A percentile compares a stretch with the other conserved stretches of the same genome.
Evolutionary conservation across 2,888 invertebrate species (phyloP).

Genomic region (Cryptophagus acutangulus): DNA sequence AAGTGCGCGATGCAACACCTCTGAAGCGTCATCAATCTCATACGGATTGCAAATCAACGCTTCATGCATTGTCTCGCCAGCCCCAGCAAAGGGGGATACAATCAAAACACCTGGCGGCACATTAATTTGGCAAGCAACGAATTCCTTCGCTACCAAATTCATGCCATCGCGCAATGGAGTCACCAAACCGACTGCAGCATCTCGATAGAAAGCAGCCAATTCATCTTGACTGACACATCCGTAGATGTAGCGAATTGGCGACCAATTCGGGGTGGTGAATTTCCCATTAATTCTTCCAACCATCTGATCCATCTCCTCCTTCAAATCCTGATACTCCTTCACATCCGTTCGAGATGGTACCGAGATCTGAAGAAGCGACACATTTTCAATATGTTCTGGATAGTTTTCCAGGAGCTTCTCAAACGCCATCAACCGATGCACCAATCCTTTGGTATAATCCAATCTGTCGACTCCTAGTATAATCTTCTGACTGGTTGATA

Average conservation of each 20-base stretch:
- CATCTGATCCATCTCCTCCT: constrained; percentile 85
- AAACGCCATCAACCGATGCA: constrained; percentile 77
- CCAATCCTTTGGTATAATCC: constrained; percentile 87
- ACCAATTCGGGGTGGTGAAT: constrained; percentile 89
- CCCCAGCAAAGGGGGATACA: constrained; percentile 87
- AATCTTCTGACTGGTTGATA: constrained; percentile 72
- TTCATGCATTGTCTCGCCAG: constrained; percentile 92
- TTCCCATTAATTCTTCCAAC: constrained; percentile 84
- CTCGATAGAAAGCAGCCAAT: constrained; percentile 79
- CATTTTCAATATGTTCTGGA: constrained; percentile 81
- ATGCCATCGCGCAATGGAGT: constrained; percentile 86
- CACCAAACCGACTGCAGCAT: constrained; percentile 80
- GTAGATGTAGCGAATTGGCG: constrained; percentile 81
- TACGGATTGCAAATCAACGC: constrained; percentile 86
- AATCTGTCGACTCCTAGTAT: constrained; percentile 84
- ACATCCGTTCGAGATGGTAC: constrained; percentile 88
- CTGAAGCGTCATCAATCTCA: constrained; percentile 81
- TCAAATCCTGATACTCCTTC: constrained; percentile 83
- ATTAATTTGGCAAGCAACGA: constrained; percentile 87
- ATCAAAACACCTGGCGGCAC: constrained; percentile 78
- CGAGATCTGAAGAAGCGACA: constrained; percentile 77
- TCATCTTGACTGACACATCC: constrained; percentile 84
- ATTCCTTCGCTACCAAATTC: constrained; percentile 91
- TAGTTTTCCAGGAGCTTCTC: constrained; percentile 75
- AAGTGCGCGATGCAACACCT: constrained; percentile 79